A percentile compares a stretch with the other conserved stretches of the same genome.
phyloP scores from a whole-genome alignment of 2,797 vertebrate species.

The Bradypodion pumilum region DNA sequence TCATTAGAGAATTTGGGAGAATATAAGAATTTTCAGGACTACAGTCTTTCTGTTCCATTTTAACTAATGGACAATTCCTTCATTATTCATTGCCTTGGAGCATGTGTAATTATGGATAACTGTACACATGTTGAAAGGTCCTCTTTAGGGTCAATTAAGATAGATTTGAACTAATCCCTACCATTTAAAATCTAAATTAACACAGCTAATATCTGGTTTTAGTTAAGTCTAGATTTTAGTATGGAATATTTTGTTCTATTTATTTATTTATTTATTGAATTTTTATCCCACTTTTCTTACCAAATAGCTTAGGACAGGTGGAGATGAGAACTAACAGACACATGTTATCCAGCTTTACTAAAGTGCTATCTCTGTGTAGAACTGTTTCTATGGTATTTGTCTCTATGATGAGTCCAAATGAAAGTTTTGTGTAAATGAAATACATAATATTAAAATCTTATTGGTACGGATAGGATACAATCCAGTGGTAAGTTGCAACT shows the following conservation, averaged over 20 bases:
- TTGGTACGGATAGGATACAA: too few relatives aligned
- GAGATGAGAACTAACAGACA: not conserved
- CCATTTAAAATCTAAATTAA: not conserved
- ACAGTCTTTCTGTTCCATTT: not conserved
- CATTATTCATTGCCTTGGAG: not conserved
- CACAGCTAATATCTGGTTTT: not conserved
- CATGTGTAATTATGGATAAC: not conserved
- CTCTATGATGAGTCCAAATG: conserved; percentile 35
- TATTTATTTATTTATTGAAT: too few relatives aligned
- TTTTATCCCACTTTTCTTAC: too few relatives aligned
- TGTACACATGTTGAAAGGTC: not conserved
- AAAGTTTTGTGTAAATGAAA: conserved; percentile 51
- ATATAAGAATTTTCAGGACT: not conserved
- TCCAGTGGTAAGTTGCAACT: too few relatives aligned
- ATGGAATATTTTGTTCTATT: not conserved
- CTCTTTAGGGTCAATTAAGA: not conserved
- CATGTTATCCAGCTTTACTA: not conserved
- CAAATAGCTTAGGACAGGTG: not conserved
- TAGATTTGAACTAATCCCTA: not conserved
- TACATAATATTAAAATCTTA: conserved; percentile 16
- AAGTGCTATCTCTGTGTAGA: conserved; percentile 25
- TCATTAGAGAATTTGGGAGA: not conserved
- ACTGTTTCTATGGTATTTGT: conserved; percentile 47
- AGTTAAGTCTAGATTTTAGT: not conserved
- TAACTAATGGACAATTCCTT: not conserved